phyloP scores from a whole-genome alignment of 1,140 invertebrate species.

The Cataglyphis hispanica region DNA sequence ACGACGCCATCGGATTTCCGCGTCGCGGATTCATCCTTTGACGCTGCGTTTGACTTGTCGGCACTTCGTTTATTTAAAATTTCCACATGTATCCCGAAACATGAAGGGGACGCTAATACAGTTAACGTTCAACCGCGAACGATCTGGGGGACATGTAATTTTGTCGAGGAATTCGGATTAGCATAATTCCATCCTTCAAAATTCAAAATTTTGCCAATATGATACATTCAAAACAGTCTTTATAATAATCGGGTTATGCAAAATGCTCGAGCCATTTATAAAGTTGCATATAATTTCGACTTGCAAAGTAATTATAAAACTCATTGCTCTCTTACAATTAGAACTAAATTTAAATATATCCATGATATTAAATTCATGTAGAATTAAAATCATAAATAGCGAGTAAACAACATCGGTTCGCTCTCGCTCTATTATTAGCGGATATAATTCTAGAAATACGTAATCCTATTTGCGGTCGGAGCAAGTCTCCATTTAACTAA shows the following conservation, averaged over 20 bases:
- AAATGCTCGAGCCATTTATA: not conserved
- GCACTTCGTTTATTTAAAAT: slow-evolving; percentile 55
- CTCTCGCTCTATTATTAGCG: not conserved
- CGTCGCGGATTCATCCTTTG: slow-evolving; percentile 48
- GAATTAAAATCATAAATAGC: not conserved
- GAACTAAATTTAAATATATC: too few species aligned
- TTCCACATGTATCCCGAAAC: not conserved
- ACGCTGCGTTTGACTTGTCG: slow-evolving; percentile 39
- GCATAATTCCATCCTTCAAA: not conserved
- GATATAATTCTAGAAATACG: not conserved
- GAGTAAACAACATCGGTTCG: not conserved
- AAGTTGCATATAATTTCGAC: not conserved
- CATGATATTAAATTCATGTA: too few species aligned
- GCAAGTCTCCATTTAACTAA: not conserved
- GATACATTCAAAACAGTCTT: not conserved
- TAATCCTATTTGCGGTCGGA: not conserved
- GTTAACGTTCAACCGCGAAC: not conserved
- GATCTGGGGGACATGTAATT: not conserved
- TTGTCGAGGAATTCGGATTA: not conserved
- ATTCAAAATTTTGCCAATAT: not conserved
- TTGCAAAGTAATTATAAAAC: not conserved
- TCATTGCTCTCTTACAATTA: too few species aligned
- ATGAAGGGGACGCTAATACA: not conserved
- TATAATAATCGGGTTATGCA: too few species aligned
- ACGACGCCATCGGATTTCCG: slow-evolving; percentile 54